Conservation (phyloP, 2,113 vertebrate genomes). For the Butorides virescens region DNA sequence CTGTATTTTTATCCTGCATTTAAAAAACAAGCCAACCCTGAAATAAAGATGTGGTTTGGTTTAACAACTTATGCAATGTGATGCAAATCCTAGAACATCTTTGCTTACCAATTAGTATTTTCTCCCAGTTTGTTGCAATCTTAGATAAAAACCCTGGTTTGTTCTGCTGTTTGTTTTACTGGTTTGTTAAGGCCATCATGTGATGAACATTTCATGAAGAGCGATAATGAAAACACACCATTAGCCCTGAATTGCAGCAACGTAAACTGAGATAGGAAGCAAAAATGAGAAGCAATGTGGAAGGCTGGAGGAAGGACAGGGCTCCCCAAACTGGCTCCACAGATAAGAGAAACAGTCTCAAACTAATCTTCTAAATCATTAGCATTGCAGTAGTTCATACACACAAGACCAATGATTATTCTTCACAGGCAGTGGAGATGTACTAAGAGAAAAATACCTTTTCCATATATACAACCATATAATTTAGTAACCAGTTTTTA, state of each 20-base stretch:
- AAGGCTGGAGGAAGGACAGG: background rate
- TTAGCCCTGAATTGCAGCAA: background rate
- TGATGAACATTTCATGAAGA: background rate
- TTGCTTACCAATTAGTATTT: background rate
- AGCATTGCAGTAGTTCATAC: background rate
- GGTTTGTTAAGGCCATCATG: background rate
- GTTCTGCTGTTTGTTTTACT: background rate
- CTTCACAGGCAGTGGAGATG: background rate
- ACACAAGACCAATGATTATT: background rate
- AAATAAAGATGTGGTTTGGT: background rate
- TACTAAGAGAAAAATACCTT: background rate
- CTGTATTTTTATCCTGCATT: background rate
- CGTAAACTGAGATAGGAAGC: background rate
- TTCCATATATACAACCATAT: background rate
- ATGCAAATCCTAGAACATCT: background rate
- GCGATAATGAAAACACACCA: background rate
- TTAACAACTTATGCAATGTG: background rate
- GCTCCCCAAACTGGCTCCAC: background rate
- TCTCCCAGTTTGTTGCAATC: background rate
- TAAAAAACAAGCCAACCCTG: background rate
- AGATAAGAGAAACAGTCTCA: background rate
- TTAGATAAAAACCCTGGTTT: background rate
- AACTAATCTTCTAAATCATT: background rate
- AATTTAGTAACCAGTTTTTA: background rate
- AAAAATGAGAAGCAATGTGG: background rate